Base-by-base conservation (phyloP, 2,797 vertebrate species). In the Pygocentrus nattereri region DNA sequence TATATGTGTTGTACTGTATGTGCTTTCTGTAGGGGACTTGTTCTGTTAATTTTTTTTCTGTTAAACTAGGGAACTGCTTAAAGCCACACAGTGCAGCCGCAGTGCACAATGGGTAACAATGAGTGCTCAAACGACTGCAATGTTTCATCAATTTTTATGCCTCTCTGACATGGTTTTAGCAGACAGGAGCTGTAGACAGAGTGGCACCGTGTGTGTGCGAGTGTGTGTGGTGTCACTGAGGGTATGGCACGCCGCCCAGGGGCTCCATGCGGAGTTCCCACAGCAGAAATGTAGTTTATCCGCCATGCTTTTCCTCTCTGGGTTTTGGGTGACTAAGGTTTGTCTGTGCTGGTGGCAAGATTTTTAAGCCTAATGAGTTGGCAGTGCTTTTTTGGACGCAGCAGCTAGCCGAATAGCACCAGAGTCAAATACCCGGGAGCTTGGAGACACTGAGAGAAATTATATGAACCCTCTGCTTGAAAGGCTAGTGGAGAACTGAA, bases 91-190 rank as follows among this genome's bases (percentile, higher is more conserved):
- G 56, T 23, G 13, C 74, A 72, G 56, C 21, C n/a, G 27, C 23
- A 79, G 65, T 76, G 47, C 38, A 64, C 56, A 50, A 56, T 47
- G 47, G 27, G 23, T 81, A 78, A 81, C 74, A 81, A 78, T 70
- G 61, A 79, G 83, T 62, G 64, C 30, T 73, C 61, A 71, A 64
- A 81, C 11, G 52, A 31, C 54, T 77, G 79, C 49, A 77, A 81
- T 81, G 61, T 84, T 81, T 84, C 74, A 81, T 81, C 79, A 77
- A n/a, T 78, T 84, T 84, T 81, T 78, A 81, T 81, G 69, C 83
- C 74, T 74, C 76, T 84, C 74, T 84, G 83, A 81, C 83, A 84
- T 81, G 83, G 69, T 69, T 84, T 84, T 84, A 84, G 75, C 82
- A 81, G 78, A 69, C 82, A 81, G 78, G 78, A 80, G 74, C 27